phyloP scores from a whole-genome alignment of 2,797 vertebrate genomes.

The Orestias chungarensis region DNA sequence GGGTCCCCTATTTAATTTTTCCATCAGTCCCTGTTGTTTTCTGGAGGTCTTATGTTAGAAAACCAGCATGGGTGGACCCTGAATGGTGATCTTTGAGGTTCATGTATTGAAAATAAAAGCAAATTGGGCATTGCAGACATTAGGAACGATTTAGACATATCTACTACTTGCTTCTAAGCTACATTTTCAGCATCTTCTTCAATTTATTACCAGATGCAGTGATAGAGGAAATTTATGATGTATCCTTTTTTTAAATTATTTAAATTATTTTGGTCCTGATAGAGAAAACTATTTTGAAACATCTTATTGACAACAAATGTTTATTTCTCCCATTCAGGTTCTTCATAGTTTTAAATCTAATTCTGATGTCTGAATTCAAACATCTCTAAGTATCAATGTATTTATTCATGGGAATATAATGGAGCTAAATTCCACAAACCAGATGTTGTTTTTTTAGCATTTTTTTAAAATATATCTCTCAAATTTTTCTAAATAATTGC shows the following conservation, averaged over 20 bases:
- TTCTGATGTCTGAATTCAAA: background rate
- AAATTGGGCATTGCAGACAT: constrained; percentile 13
- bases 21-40: constrained; percentile 52
- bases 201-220: constrained; percentile 38
- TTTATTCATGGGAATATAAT: background rate
- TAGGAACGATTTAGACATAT: constrained; percentile 3
- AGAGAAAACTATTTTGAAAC: constrained; percentile 59
- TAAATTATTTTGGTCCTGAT: constrained; percentile 31
- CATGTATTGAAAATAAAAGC: constrained; percentile 32
- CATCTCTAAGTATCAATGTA: background rate
- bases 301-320: constrained; percentile 38
- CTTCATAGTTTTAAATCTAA: background rate
- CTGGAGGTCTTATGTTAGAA: constrained; percentile 21
- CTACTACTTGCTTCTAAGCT: constrained; percentile 14
- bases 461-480: background rate
- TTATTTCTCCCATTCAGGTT: background rate
- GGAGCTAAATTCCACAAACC: background rate
- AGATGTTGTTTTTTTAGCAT: background rate
- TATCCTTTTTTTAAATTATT: constrained; percentile 36
- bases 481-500: background rate
- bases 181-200: constrained; percentile 44
- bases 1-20: constrained; percentile 47
- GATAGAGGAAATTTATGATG: constrained; percentile 44
- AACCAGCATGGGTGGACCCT: constrained; percentile 8
- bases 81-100: constrained; percentile 40